Percentiles rank a stretch among this genome's conserved stretches.
These are phyloP conservation scores for Arenaria interpres DNA, from an alignment of 2,113 vertebrate genomes.

Conservation along the genomic window DNA sequence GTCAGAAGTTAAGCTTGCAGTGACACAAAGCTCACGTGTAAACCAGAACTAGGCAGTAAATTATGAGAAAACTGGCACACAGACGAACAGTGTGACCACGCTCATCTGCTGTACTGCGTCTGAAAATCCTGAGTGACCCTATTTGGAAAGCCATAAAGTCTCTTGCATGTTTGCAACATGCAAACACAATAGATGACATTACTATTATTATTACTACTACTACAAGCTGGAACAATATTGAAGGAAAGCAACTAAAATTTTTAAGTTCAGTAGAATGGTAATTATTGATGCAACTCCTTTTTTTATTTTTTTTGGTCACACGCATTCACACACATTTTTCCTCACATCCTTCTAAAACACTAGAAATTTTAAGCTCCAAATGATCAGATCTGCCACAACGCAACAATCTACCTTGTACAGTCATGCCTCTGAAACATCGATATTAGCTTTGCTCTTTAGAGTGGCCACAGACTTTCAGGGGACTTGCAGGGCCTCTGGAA, in stretches of 20 bases:
- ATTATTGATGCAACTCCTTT: not conserved
- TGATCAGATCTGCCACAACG: not conserved
- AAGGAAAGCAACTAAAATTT: not conserved
- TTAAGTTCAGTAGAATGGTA: not conserved
- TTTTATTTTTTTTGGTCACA: not conserved
- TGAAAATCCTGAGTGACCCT: not conserved
- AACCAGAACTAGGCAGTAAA: not conserved
- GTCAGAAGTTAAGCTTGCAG: not conserved
- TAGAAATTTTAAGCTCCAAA: not conserved
- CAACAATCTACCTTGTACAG: accelerated
- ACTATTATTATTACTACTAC: no score
- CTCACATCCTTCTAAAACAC: not conserved
- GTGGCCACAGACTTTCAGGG: not conserved
- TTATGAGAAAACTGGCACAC: not conserved
- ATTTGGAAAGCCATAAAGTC: not conserved
- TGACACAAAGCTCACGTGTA: not conserved
- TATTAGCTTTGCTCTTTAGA: not conserved
- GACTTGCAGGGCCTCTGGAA: not conserved
- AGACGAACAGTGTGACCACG: not conserved
- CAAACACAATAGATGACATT: not conserved
- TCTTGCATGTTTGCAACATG: not conserved
- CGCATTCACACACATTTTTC: not conserved
- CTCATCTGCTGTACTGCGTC: not conserved
- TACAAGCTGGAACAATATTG: not conserved
- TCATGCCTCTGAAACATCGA: not conserved